phyloP scores from a whole-genome alignment of 2,113 vertebrate genomes.

The Paratilapia polleni region DNA sequence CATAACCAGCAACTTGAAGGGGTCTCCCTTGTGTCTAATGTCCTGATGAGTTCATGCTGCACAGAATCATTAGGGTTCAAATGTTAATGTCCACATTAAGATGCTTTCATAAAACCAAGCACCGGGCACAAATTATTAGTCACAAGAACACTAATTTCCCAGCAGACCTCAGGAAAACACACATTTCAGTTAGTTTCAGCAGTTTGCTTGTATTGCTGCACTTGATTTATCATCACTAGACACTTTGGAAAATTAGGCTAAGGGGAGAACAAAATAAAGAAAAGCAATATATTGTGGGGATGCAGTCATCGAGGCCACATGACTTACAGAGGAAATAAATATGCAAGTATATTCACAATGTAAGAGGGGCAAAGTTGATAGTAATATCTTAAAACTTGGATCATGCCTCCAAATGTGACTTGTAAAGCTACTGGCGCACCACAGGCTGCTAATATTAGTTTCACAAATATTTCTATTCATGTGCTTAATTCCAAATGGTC shows the following conservation, averaged over 20 bases:
- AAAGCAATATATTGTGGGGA: background rate
- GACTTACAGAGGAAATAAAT: background rate
- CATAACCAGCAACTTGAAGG: background rate
- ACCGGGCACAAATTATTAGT: conserved; percentile 76
- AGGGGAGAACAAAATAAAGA: background rate
- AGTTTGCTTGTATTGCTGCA: background rate
- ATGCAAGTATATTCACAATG: background rate
- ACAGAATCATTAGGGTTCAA: conserved; percentile 77
- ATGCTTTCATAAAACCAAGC: conserved; percentile 81
- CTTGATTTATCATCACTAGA: conserved; percentile 27
- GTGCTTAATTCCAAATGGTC: background rate
- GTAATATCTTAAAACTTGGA: conserved; percentile 5
- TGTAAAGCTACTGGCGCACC: background rate
- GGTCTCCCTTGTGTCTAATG: conserved; percentile 42
- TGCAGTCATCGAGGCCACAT: background rate
- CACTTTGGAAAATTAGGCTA: conserved; percentile 5
- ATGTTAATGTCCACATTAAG: conserved; percentile 85
- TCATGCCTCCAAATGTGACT: background rate
- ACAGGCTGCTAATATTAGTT: background rate
- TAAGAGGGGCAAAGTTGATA: conserved; percentile 20
- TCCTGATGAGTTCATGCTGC: conserved; percentile 72
- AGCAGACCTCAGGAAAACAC: conserved; percentile 41
- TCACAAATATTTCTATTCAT: background rate
- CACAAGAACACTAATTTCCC: conserved; percentile 80
- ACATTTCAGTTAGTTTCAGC: conserved; percentile 25